These are phyloP conservation scores for Hylyphantes graminicola DNA, from an alignment of 1,140 invertebrate genomes.

Conservation along the genomic window DNA sequence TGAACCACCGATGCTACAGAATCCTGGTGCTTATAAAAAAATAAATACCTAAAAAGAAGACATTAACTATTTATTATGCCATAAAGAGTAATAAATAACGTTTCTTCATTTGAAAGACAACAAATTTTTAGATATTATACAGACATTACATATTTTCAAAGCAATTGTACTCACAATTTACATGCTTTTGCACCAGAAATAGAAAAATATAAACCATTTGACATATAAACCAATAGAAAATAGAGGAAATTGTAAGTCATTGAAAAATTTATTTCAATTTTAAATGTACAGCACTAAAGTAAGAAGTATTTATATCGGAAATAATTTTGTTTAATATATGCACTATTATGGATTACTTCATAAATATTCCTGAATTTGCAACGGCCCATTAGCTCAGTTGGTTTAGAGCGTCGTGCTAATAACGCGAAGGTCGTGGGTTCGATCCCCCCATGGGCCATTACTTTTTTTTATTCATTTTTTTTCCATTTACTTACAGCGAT, in stretches of 20 bases:
- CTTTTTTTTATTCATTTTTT: constrained; percentile 36
- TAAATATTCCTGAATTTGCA: not conserved
- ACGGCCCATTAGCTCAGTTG: constrained; percentile 55
- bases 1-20: constrained; percentile 80
- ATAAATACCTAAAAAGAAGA: not conserved
- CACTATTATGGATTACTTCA: not conserved
- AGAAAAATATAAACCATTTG: not conserved
- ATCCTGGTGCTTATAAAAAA: not conserved
- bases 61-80: not conserved
- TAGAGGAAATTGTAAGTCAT: not conserved
- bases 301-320: not conserved
- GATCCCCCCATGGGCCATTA: constrained; percentile 54
- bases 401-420: constrained; percentile 61
- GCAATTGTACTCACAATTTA: not conserved
- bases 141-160: not conserved
- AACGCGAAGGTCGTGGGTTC: constrained; percentile 62
- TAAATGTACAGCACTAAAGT: not conserved
- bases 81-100: not conserved
- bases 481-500: too few species aligned
- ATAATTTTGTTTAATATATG: not conserved
- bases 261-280: not conserved
- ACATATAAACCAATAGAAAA: not conserved
- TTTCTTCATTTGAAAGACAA: not conserved
- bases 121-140: not conserved
- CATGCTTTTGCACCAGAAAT: not conserved